Conservation (phyloP, 2,797 vertebrate genomes). For the Pangasius djambal region DNA sequence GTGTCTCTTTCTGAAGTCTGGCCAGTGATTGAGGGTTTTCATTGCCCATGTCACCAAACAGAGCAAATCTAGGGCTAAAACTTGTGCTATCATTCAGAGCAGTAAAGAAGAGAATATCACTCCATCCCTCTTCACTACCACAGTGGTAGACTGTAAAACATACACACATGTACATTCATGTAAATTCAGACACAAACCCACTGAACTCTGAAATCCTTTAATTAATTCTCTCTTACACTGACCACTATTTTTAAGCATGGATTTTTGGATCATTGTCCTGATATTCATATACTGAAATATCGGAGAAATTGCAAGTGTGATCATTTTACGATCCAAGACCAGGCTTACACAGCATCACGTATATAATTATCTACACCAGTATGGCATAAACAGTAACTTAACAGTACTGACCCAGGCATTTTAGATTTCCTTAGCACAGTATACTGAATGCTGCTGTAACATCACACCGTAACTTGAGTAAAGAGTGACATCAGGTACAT, state of each 20-base stretch:
- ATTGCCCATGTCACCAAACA: constrained; percentile 88
- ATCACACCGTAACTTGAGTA: neutral
- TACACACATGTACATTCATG: neutral
- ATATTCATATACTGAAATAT: neutral
- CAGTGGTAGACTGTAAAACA: constrained; percentile 83
- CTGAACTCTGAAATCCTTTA: neutral
- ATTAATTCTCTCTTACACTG: neutral
- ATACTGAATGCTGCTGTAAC: neutral
- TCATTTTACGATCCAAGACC: neutral
- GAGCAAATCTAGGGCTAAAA: constrained; percentile 84
- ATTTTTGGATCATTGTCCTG: neutral
- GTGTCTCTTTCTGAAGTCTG: constrained; percentile 84
- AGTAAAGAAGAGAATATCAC: constrained; percentile 79
- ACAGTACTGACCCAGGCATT: neutral
- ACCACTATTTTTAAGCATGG: neutral
- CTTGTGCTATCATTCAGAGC: constrained; percentile 74
- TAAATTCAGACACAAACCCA: neutral
- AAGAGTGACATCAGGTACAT: neutral
- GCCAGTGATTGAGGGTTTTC: constrained; percentile 87
- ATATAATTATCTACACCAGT: neutral
- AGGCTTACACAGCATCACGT: neutral
- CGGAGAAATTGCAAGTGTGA: neutral
- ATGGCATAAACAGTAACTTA: constrained; percentile 1
- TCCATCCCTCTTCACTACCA: constrained; percentile 84
- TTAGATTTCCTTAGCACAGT: neutral